Conservation (phyloP, 2,113 vertebrate species). For the Silurus glanis region DNA sequence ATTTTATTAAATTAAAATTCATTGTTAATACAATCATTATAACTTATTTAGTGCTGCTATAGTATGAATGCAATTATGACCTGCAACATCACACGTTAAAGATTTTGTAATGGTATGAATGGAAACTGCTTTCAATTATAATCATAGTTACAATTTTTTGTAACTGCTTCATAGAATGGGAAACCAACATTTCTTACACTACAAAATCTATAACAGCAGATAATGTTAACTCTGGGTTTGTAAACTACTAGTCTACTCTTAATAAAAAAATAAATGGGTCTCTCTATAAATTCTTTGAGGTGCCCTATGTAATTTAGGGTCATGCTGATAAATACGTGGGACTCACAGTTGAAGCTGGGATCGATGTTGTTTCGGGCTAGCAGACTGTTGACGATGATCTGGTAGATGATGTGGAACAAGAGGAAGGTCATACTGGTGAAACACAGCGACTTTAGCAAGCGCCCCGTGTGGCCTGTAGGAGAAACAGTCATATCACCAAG, state of each 20-base stretch:
- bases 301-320: background rate
- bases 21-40: too few species aligned
- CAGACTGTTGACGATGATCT: slow-evolving; percentile 93
- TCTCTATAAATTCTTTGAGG: background rate
- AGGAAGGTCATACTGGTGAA: slow-evolving; percentile 93
- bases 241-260: background rate
- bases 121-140: background rate
- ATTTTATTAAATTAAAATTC: too few species aligned
- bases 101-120: too few species aligned
- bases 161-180: background rate
- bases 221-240: background rate
- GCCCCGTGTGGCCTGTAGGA: slow-evolving; percentile 88
- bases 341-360: slow-evolving; percentile 92
- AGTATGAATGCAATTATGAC: background rate
- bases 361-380: slow-evolving; percentile 79
- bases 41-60: background rate
- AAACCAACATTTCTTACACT: background rate
- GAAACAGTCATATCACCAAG: slow-evolving; percentile 48
- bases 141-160: background rate
- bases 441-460: slow-evolving; percentile 91
- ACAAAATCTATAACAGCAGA: background rate
- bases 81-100: background rate
- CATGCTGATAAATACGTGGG: slow-evolving; percentile 29
- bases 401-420: slow-evolving; percentile 93
- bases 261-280: background rate